Evolutionary conservation across 2,888 invertebrate species (phyloP).

Genomic region (Oligia latruncula): DNA sequence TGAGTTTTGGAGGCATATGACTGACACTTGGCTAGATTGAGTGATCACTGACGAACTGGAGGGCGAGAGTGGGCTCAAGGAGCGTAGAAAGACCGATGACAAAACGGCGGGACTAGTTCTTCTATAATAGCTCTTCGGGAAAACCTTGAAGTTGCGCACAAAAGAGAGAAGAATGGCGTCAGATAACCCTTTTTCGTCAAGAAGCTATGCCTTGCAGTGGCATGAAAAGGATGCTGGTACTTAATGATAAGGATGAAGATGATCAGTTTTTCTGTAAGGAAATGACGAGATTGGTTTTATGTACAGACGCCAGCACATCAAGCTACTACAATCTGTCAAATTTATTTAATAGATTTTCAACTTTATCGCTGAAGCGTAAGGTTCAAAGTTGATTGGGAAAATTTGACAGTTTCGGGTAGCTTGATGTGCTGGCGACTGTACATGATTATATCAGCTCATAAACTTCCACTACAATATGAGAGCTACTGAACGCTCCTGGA

Average conservation of each 20-base stretch:
- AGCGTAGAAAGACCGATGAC: not conserved
- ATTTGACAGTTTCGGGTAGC: no score
- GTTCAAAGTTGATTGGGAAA: no score
- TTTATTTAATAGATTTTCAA: no score
- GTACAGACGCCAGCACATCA: no score
- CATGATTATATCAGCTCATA: not conserved
- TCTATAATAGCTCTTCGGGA: not conserved
- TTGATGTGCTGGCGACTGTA: not conserved
- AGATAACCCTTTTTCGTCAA: not conserved
- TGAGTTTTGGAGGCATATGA: slow-evolving; percentile 56
- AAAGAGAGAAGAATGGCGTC: no score
- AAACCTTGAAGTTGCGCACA: not conserved
- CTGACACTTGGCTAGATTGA: not conserved
- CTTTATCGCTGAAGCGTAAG: no score
- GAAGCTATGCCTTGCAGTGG: not conserved
- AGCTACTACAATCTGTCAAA: no score
- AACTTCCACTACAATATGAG: not conserved
- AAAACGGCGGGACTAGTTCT: not conserved
- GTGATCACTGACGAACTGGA: not conserved
- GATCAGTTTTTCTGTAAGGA: not conserved
- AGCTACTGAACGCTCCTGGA: not conserved
- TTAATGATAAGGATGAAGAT: not conserved
- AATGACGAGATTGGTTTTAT: not conserved
- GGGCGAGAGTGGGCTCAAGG: no score
- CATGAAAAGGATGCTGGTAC: not conserved